These are phyloP conservation scores for Malurus leucopterus DNA, from an alignment of 2,797 vertebrate species.

Conservation along the genomic window DNA sequence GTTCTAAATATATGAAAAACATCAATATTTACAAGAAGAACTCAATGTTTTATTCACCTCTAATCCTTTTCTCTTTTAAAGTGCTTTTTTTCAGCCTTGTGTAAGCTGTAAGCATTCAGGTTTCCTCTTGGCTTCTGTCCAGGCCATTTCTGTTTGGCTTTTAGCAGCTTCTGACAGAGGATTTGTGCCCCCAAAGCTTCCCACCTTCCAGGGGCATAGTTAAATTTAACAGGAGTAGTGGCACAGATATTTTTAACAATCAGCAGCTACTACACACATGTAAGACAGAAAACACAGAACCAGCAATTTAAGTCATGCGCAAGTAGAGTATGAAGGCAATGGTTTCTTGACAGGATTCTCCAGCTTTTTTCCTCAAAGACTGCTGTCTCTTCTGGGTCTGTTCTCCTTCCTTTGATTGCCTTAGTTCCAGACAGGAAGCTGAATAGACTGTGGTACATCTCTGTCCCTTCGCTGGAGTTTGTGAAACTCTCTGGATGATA, in stretches of 20 bases:
- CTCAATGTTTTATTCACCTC: neutral
- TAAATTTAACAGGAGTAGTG: neutral
- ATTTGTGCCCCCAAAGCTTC: neutral
- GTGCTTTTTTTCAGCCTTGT: neutral
- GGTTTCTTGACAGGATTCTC: neutral
- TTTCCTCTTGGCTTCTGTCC: neutral
- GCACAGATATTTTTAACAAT: neutral
- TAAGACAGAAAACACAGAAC: neutral
- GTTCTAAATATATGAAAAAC: neutral
- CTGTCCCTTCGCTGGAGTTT: neutral
- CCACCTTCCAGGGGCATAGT: neutral
- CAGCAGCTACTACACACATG: neutral
- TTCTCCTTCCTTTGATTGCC: neutral
- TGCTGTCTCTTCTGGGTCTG: accelerated
- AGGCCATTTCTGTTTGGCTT: neutral
- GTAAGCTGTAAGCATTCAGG: neutral
- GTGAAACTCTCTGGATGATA: neutral
- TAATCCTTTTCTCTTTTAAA: neutral
- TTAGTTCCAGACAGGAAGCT: neutral
- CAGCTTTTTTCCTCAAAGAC: neutral
- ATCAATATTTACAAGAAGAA: neutral
- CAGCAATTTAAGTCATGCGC: neutral
- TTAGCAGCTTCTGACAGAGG: neutral
- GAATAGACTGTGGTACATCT: neutral
- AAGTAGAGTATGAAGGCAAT: neutral